Base-by-base conservation (phyloP, 2,113 vertebrate species). In the Anthoscopus minutus region DNA sequence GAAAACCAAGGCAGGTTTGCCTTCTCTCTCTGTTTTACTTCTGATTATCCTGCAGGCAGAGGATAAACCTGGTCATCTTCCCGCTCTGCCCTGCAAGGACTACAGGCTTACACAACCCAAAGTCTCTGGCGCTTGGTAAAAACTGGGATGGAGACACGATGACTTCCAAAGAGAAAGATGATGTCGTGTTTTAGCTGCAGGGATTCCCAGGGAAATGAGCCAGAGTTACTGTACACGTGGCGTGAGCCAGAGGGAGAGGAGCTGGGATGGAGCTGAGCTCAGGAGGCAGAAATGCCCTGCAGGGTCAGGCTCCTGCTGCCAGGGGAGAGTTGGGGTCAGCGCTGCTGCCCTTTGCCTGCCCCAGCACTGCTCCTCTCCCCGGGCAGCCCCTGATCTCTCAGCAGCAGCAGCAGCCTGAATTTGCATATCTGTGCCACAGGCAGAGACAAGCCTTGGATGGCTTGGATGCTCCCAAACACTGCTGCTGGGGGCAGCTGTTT, bases 401-500 rank as follows among this genome's bases (percentile, higher is more conserved):
- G 61, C 48, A 66, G 51, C 37, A 81, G 60, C 83, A 91, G 71
- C 37, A 79, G 51, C 24, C 60, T 51, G 30, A 51, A 70, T 77
- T 28, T 84, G 47, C 35, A 15, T 13, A 27, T 45, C 62, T 70
- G n/a, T 62, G 86, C 76, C 47, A 65, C 21, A 27, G 86, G 76
- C 92, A 70, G 45, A 58, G 54, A 57, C 64, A 93, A 86, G 5
- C 5, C 15, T 1, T 2, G 17, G 50, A 6, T 10, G 0, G 27
- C 40, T n/a, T 71, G 66, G 71, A 73, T 86, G 33, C 14, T 93
- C 51, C 64, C 47, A 13, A 84, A 81, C 18, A 72, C 78, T 77
- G 51, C 71, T 93, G 45, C 92, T 86, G 58, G 33, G 80, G 33
- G 51, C 66, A 62, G 53, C 44, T 86, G 64, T 48, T 86, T 79